These are phyloP conservation scores for Henricia sp. DNA, from an alignment of 53 echinoderm and acorn worm species.

Conservation along the genomic window DNA sequence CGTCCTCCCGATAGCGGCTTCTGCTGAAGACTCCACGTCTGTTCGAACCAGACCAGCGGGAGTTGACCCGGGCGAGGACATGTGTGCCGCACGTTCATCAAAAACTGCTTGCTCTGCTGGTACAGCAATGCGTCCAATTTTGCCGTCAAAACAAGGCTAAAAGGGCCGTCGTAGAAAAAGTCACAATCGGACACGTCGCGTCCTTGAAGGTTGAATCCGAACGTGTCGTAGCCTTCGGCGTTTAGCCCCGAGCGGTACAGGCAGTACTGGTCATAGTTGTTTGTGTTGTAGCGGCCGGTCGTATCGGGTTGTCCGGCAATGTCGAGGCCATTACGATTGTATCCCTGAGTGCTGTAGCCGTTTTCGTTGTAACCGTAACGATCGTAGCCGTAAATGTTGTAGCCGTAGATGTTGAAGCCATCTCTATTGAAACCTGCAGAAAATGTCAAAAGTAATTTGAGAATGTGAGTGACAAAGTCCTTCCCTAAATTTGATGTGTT, in stretches of 20 bases:
- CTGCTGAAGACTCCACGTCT: constrained; percentile 77
- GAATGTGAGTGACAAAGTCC: no score
- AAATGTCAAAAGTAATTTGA: no score
- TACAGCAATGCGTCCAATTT: constrained; percentile 78
- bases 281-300: constrained; percentile 65
- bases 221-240: constrained; percentile 73
- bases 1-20: constrained; percentile 67
- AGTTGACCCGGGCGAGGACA: constrained; percentile 72
- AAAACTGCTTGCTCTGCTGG: constrained; percentile 76
- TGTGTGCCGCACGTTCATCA: constrained; percentile 75
- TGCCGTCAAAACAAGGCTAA: constrained; percentile 52
- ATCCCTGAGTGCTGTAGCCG: constrained; percentile 76
- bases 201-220: constrained; percentile 68
- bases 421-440: constrained; percentile 83
- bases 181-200: constrained; percentile 67
- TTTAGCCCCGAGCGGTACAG: constrained; percentile 74
- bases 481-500: no score
- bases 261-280: constrained; percentile 74
- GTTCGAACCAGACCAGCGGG: constrained; percentile 91
- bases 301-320: constrained; percentile 45
- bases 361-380: constrained; percentile 87
- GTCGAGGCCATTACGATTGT: constrained; percentile 67
- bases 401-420: constrained; percentile 80
- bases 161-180: constrained; percentile 76
- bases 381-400: constrained; percentile 77